Evolutionary conservation across 2,888 invertebrate species (phyloP), one percentile per base, ranked within the genome.

Genomic region (Prionchulus punctatus): DNA sequence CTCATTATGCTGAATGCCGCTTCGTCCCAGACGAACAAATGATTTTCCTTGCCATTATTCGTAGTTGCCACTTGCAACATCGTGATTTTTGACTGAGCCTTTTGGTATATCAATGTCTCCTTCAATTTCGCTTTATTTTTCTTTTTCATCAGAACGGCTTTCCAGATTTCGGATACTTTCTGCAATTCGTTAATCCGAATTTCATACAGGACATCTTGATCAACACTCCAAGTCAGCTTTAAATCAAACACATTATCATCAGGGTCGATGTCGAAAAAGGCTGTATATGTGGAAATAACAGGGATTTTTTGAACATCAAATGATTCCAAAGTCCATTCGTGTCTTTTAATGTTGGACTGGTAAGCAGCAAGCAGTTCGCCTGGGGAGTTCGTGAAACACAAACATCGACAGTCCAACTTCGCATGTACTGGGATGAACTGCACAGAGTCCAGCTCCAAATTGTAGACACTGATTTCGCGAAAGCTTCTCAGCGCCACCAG

Each of bases 251-350:
- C 53, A 30, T 30, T 31, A 31, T 58, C 58, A 43, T 58, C 58
- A 2, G 58, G 58, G 23, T 58, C 58, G 30, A 58, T 45, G 43
- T 58, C 58, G 12, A 58, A 27, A n/a, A 45, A 21, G 7, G 55
- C 42, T 12, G 56, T 23, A 25, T 36, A 58, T 15, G 57, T n/a
- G 2, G 28, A 23, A 26, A 23, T 43, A 4, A 36, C 15, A 18
- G 57, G 57, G 2, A 51, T 2, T 18, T 18, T 30, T 2, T 28
- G n/a, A 15, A 36, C 15, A 7, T 51, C 18, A 28, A 30, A 56
- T 2, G 45, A 15, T 30, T 53, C 52, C 27, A 55, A 2, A 23
- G 7, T 30, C 58, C 58, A 58, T 25, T 57, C 56, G 53, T 57
- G 57, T 7, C 23, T 25, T 50, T 53, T 56, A 43, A 18, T 27